Conservation (phyloP, 2,888 invertebrate species). For the Drosophila nr. medialis region DNA sequence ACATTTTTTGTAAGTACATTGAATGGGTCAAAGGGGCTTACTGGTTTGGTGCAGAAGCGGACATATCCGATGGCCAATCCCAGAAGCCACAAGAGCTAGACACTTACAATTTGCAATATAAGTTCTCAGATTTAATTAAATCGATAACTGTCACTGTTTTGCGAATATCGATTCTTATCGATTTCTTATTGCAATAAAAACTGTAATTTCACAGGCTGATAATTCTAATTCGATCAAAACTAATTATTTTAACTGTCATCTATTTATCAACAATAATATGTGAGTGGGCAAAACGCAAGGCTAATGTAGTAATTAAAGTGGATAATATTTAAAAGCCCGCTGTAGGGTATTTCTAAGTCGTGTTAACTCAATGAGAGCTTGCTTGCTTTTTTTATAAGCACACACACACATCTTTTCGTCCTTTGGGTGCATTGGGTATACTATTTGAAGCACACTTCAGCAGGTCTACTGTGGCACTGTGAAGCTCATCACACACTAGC, state of each 20-base stretch:
- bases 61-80: neutral
- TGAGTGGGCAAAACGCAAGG: neutral
- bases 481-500: slow-evolving; percentile 18
- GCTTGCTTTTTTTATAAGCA: neutral
- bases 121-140: neutral
- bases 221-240: too few relatives aligned
- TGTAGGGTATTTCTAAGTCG: neutral
- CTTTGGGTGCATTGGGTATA: slow-evolving; percentile 7
- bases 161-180: neutral
- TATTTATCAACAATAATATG: neutral
- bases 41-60: neutral
- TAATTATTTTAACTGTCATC: neutral
- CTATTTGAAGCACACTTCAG: neutral
- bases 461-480: slow-evolving; percentile 22
- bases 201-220: neutral
- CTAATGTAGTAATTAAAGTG: neutral
- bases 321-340: neutral
- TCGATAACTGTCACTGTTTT: neutral
- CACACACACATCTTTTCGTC: slow-evolving; percentile 2
- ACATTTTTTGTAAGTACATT: neutral
- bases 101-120: neutral
- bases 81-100: neutral
- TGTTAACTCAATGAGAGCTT: neutral
- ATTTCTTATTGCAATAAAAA: neutral
- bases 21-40: neutral